phyloP scores from a whole-genome alignment of 2,113 vertebrate species.

The Rhea pennata region DNA sequence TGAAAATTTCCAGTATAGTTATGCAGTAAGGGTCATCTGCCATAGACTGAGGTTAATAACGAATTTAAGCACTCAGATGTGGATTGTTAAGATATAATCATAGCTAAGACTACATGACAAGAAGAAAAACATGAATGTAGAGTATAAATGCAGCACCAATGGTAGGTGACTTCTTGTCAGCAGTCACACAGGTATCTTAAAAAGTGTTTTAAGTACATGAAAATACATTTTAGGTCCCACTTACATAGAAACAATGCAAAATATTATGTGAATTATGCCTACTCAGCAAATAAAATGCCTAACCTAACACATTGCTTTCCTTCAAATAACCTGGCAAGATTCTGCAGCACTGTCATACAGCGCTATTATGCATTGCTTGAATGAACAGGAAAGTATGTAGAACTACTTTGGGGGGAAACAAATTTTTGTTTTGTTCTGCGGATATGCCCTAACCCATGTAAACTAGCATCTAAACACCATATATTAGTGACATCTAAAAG shows the following conservation, averaged over 20 bases:
- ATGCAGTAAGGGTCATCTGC: not conserved
- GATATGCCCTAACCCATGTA: not conserved
- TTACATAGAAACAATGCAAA: not conserved
- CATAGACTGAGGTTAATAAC: not conserved
- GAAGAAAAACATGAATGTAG: not conserved
- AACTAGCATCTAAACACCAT: not conserved
- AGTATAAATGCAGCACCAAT: not conserved
- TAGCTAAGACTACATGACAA: not conserved
- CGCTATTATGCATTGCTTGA: not conserved
- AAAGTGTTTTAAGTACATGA: not conserved
- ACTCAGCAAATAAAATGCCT: not conserved
- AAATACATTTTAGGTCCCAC: not conserved
- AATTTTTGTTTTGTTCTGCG: not conserved
- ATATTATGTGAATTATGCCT: too few relatives aligned
- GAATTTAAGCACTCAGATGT: not conserved
- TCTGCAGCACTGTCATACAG: not conserved
- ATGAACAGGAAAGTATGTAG: not conserved
- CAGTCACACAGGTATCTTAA: not conserved
- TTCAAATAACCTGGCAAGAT: not conserved
- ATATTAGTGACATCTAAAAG: not conserved
- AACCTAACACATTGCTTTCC: not conserved
- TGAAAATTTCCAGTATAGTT: not conserved
- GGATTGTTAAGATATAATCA: not conserved
- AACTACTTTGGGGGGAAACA: not conserved
- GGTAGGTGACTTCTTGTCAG: not conserved